Evolutionary conservation across 2,888 invertebrate species (phyloP), one percentile per base, ranked within the genome.

Genomic region (Dasypolia templi): DNA sequence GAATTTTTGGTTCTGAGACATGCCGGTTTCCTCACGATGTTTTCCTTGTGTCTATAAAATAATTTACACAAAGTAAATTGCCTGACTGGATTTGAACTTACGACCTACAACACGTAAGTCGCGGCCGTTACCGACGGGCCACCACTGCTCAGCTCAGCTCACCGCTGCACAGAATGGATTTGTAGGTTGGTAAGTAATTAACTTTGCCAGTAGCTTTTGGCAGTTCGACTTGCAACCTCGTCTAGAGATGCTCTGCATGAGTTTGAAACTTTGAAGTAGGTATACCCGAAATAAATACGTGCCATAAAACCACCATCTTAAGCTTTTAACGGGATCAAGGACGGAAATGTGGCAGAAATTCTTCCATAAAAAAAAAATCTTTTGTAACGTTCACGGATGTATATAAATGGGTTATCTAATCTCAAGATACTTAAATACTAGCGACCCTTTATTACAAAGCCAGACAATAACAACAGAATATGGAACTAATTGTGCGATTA

Each of bases 401-500:
- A 55, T 67, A 42, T 42, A 64, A 62, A 59, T 46, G 49, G 51
- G 42, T 32, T 59, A 78, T 74, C 82, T 72, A 29, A 84, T 81
- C 82, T 67, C 42, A 35, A 53, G 74, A 74, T 77, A 83, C 44
- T 9, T 55, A 69, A 66, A 72, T 72, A 76, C 55, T 56, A 73
- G 77, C 71, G 73, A 77, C 71, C 73, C 39, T 42, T 67, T 71
- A 71, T 65, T n/a, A 66, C 35, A 39, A 66, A 63, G 62, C 46
- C 72, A 74, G 71, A 81, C 73, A 63, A 69, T n/a, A 77, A 81
- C 58, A 81, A 77, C 53, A 56, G 58, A 80, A 69, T 69, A 84
- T 83, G 82, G 82, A 84, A 62, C 82, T 63, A 83, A 83, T 72
- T 72, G 77, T 64, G 58, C 35, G 55, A 84, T 84, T 84, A 79